Base-by-base conservation (phyloP, 2,113 vertebrate species). In the Cryptotis parvus region DNA sequence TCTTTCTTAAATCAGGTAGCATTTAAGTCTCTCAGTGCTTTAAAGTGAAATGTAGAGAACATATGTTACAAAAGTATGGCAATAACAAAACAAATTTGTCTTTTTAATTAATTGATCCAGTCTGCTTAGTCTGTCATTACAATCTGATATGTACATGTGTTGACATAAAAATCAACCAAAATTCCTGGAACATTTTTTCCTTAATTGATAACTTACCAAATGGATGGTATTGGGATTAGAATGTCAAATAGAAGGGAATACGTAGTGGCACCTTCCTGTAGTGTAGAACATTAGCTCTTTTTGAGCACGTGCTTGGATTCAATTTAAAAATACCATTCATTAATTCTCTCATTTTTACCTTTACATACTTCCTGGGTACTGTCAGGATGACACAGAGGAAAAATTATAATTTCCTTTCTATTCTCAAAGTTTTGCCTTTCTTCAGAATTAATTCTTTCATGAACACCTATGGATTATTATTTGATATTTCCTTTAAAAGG, bases 231-330 rank as follows among this genome's bases (percentile, higher is more conserved):
- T n/a, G n/a, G n/a, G n/a, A n/a, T n/a, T n/a, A 81, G 85, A 68
- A 1, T 6, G 0, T 55, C 4, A 16, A 18, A 31, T 2, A 49
- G 4, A 66, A 8, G 3, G 11, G 37, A 33, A 2, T 6, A 5
- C 41, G 75, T 6, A 11, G 6, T 26, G 6, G 26, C 1, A 35
- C 1, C 24, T 81, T 65, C 22, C 5, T 0, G 65, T 2, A 16
- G 0, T 8, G 10, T 27, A 6, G 12, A n/a, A 27, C 24, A 0
- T 68, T n/a, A 45, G 9, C 1, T 45, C 9, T 26, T 29, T 43
- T 27, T n/a, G 15, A n/a, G 11, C 1, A 0, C 16, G 65, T 0
- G 3, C 8, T 14, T 61, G 6, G 45, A 35, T 3, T 45, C 26
- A 7, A 37, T 63, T 74, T 5, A 15, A 79, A 9, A 74, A 79